Evolutionary conservation across 2,113 vertebrate genomes (phyloP), one percentile per base, ranked within the genome.

Genomic region (Elephantulus edwardii): DNA sequence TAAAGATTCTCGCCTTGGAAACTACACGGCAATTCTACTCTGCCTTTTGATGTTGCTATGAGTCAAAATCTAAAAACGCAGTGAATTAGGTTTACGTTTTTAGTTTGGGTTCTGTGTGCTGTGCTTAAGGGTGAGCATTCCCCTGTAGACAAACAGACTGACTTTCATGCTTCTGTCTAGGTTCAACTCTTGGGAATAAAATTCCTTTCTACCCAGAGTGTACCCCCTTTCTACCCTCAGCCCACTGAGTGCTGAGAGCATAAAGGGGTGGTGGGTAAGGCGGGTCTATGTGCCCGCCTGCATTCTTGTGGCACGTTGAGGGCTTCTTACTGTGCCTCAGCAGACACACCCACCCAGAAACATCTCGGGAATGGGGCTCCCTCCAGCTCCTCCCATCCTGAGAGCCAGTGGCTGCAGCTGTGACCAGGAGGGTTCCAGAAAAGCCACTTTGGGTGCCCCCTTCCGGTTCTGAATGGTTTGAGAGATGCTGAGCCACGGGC

Each of bases 261-360:
- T 5, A 10, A 13, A 7, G 24, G 44, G 60, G 77, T 58, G 76
- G 89, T 33, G 42, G 72, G n/a, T n/a, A n/a, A 40, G 13, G 62
- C 3, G 10, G 83, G 71, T 7, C 3, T 75, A 70, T 71, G 30
- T 11, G 46, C 58, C 68, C 38, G 42, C 62, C 90, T 89, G 48
- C 96, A 94, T 95, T 96, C 96, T 93, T 93, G 38, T 77, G 85
- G 52, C 88, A 88, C 88, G 85, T 93, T 68, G 46, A 93, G 76
- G 76, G 80, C 76, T 88, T 76, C 75, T 93, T 44, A 16, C 35
- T 35, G 83, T 84, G 78, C 52, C 88, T 91, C 64, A 28, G 52
- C 1, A 0, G 83, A 81, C 95, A 96, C 96, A 93, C 95, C 95
- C 83, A 70, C 86, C 91, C 88, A 90, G 88, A 96, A 95, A 86